Base-by-base conservation (phyloP, 2,797 vertebrate species). In the Pithecia hirsuta region DNA sequence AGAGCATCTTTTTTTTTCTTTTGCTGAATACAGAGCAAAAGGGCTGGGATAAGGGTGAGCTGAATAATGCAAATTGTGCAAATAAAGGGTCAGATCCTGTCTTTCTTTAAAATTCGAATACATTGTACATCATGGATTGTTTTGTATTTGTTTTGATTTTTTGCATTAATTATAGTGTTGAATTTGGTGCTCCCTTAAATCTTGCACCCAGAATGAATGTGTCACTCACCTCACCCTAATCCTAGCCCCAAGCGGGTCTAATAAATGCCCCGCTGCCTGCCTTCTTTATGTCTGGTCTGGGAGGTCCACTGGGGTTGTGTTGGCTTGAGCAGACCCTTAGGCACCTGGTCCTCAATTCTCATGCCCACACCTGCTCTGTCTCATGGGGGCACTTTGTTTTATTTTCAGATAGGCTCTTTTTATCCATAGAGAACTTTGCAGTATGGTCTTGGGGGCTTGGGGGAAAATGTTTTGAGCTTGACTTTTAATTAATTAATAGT, bases 341-440 rank as follows among this genome's bases (percentile, higher is more conserved):
- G 26, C 8, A 39, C 24, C 50, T 0, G 0, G 9, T 12, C 36
- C 28, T 52, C 41, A 41, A 30, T 30, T 30, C 9, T 12, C 46
- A 15, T 46, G 22, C 11, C 76, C 7, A 1, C 41, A 30, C n/a
- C 93, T 6, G 2, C 19, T 33, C 26, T 36, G 30, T 61, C 22
- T 92, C 76, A 10, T 4, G 50, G 14, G 33, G 26, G 3, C 12
- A 5, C n/a, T 91, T 44, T 19, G 5, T 20, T 70, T 50, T 70
- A 78, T 57, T 93, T 95, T 44, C 26, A 90, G 39, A 81, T 26
- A 41, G 5, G 22, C 24, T 82, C 13, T 59, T 90, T 83, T 46
- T 80, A 84, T 55, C 82, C 83, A 39, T 26, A 86, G 61, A 59
- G 41, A 91, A 28, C n/a, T 92, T 88, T 76, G 46, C 80, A 72